Evolutionary conservation across 2,113 vertebrate species (phyloP).

Genomic region (Anhinga anhinga): DNA sequence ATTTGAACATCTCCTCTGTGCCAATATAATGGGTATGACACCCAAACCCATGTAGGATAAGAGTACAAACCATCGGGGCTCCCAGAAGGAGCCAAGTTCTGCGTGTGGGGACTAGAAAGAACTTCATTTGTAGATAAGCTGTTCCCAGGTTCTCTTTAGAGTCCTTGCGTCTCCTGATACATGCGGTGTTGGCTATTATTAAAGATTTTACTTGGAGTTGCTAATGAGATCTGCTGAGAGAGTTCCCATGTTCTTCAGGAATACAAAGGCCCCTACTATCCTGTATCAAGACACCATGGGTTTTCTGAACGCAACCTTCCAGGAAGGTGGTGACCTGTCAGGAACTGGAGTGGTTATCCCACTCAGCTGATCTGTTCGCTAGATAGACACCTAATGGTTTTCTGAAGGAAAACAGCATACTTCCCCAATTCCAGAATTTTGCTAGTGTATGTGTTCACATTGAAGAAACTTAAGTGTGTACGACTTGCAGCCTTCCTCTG

Average conservation of each 20-base stretch:
- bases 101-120: background rate
- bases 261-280: background rate
- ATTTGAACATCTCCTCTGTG: background rate
- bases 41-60: background rate
- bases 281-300: too few relatives aligned
- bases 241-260: too few relatives aligned
- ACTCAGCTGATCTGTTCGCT: background rate
- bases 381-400: background rate
- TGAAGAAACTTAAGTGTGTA: background rate
- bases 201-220: background rate
- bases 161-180: background rate
- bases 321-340: too few relatives aligned
- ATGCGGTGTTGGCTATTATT: background rate
- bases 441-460: background rate
- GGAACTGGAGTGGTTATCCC: background rate
- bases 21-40: background rate
- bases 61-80: background rate
- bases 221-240: background rate
- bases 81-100: background rate
- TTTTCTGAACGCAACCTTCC: background rate
- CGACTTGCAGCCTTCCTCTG: background rate
- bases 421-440: background rate
- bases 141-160: too few relatives aligned
- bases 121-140: background rate
- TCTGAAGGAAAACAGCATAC: background rate